These are phyloP conservation scores for Macrostomum lignano DNA, from an alignment of 1,140 invertebrate genomes.

Conservation along the genomic window DNA sequence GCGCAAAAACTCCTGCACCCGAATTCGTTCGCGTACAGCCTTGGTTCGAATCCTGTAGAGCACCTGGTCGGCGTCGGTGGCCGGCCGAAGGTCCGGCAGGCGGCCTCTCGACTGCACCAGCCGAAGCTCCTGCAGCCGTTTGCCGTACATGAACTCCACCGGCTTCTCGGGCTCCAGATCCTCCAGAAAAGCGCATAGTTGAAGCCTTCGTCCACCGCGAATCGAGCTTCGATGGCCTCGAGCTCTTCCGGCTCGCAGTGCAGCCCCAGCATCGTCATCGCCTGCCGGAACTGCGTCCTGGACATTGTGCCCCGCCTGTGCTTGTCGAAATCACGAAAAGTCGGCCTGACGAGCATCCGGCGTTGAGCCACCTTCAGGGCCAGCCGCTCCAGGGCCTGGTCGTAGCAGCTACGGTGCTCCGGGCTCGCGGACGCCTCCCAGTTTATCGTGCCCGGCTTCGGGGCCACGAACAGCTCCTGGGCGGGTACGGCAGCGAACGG, in stretches of 20 bases:
- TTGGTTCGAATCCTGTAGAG: neutral
- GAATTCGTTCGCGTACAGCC: too few species aligned
- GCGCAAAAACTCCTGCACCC: too few species aligned
- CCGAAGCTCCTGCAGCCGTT: constrained; percentile 16
- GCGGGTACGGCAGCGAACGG: constrained; percentile 16
- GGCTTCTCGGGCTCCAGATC: constrained; percentile 2
- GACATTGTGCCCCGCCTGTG: constrained; percentile 25
- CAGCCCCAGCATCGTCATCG: constrained; percentile 19
- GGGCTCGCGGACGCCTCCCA: constrained; percentile 15
- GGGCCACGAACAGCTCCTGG: constrained; percentile 18
- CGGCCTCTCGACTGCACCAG: constrained; percentile 13
- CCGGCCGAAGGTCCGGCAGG: constrained; percentile 11
- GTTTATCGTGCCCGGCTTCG: constrained; percentile 22
- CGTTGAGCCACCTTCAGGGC: constrained; percentile 14
- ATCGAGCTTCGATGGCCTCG: constrained; percentile 17
- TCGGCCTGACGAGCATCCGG: constrained; percentile 17
- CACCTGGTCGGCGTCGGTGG: neutral
- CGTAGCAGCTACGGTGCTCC: constrained; percentile 14
- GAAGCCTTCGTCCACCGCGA: constrained; percentile 21
- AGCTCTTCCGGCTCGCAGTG: constrained; percentile 15
- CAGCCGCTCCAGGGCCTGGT: constrained; percentile 15
- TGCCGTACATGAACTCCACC: constrained; percentile 7
- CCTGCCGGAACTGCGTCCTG: constrained; percentile 20
- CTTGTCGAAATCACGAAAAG: constrained; percentile 25
- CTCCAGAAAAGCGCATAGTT: constrained; percentile 14